Evolutionary conservation across 2,888 invertebrate species (phyloP).

Genomic region (Vandiemenella viatica): DNA sequence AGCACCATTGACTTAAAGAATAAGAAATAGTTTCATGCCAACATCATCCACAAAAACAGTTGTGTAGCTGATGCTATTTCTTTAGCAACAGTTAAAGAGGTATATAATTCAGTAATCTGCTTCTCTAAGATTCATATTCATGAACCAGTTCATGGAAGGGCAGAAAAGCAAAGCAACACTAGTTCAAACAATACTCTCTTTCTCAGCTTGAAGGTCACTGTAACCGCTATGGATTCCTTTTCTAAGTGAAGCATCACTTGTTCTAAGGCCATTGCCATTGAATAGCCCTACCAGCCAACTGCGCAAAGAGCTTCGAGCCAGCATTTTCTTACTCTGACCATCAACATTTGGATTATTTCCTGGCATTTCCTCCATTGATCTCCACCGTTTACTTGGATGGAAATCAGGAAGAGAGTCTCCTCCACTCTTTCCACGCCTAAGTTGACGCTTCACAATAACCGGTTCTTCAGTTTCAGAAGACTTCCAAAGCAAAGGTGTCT

Average conservation of each 20-base stretch:
- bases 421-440: constrained; percentile 7
- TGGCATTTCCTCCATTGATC: constrained; percentile 51
- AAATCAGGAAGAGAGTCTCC: constrained; percentile 21
- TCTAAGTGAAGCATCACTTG: constrained; percentile 42
- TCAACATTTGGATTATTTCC: constrained; percentile 25
- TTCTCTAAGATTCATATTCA: too few relatives aligned
- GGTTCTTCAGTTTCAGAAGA: constrained; percentile 19
- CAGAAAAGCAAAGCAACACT: too few relatives aligned
- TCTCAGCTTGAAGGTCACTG: constrained; percentile 14
- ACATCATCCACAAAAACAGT: too few relatives aligned
- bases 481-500: constrained; percentile 36
- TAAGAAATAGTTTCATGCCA: too few relatives aligned
- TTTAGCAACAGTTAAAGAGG: too few relatives aligned
- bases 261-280: constrained; percentile 52
- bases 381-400: constrained; percentile 53
- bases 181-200: not conserved
- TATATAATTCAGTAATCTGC: too few relatives aligned
- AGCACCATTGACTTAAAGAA: too few relatives aligned
- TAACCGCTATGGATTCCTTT: constrained; percentile 31
- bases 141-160: too few relatives aligned
- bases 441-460: constrained; percentile 8
- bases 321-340: constrained; percentile 38
- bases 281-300: constrained; percentile 63
- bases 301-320: constrained; percentile 47
- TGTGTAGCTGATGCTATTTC: too few relatives aligned